Percentiles rank a stretch among this genome's conserved stretches.
phyloP scores from a whole-genome alignment of 2,113 vertebrate species.

The Siphamia tubifer region DNA sequence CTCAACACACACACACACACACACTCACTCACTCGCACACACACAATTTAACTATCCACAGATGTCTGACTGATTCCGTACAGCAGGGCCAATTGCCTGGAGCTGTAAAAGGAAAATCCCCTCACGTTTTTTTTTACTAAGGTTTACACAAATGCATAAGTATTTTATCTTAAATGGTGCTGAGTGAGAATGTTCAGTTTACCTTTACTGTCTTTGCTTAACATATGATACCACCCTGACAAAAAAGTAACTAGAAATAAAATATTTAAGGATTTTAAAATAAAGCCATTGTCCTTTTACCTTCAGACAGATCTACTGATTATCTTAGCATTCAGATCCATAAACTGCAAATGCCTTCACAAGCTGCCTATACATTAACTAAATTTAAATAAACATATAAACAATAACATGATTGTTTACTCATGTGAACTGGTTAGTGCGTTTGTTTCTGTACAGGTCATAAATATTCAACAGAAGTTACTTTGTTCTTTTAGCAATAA shows the following conservation, averaged over 20 bases:
- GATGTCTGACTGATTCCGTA: slow-evolving; percentile 16
- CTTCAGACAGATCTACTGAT: slow-evolving; percentile 7
- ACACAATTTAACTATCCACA: slow-evolving; percentile 26
- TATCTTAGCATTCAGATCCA: slow-evolving; percentile 18
- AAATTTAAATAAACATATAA: slow-evolving; percentile 8
- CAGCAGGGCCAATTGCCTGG: not conserved
- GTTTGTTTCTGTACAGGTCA: no score
- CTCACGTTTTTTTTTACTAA: not conserved
- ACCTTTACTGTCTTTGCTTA: no score
- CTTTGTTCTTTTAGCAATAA: no score
- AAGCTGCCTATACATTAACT: not conserved
- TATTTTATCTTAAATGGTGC: no score
- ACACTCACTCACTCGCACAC: no score
- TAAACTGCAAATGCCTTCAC: not conserved
- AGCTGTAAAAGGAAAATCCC: not conserved
- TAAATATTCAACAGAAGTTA: no score
- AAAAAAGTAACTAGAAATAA: not conserved
- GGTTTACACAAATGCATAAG: no score
- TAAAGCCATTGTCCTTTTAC: not conserved
- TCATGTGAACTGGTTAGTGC: not conserved
- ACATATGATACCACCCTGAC: not conserved
- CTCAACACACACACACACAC: no score
- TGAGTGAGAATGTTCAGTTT: no score
- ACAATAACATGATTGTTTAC: not conserved
- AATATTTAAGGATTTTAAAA: not conserved